These are phyloP conservation scores for Caenorhabditis doughertyi DNA, from an alignment of 2,888 invertebrate species.

Conservation along the genomic window DNA sequence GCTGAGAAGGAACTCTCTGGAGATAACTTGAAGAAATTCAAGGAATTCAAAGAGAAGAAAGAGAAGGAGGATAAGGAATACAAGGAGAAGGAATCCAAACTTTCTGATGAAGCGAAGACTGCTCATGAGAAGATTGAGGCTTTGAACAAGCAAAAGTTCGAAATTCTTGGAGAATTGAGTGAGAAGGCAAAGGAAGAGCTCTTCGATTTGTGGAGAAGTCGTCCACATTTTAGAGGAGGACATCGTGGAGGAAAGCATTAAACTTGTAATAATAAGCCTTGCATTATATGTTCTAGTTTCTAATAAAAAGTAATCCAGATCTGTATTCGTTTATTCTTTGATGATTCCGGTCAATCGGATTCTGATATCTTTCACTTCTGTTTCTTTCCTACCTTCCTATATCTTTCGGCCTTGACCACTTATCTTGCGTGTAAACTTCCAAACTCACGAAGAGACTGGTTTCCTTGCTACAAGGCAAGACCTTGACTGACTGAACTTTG, in stretches of 20 bases:
- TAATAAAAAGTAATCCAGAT: neutral
- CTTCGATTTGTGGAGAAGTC: constrained; percentile 68
- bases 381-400: no score
- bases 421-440: no score
- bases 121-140: constrained; percentile 73
- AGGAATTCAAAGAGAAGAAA: constrained; percentile 71
- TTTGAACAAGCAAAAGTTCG: constrained; percentile 71
- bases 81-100: constrained; percentile 72
- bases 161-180: constrained; percentile 65
- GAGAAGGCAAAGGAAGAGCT: constrained; percentile 70
- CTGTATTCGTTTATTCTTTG: no score
- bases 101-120: constrained; percentile 70
- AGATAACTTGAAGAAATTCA: constrained; percentile 72
- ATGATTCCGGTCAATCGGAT: no score
- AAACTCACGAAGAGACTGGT: no score
- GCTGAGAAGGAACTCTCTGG: constrained; percentile 72
- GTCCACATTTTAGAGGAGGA: constrained; percentile 63
- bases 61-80: constrained; percentile 67
- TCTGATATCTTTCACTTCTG: no score
- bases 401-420: no score
- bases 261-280: neutral
- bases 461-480: no score
- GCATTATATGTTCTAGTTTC: neutral
- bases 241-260: constrained; percentile 50
- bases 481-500: no score